Base-by-base conservation (phyloP, 2,888 invertebrate genomes). In the Ceriagrion tenellum region DNA sequence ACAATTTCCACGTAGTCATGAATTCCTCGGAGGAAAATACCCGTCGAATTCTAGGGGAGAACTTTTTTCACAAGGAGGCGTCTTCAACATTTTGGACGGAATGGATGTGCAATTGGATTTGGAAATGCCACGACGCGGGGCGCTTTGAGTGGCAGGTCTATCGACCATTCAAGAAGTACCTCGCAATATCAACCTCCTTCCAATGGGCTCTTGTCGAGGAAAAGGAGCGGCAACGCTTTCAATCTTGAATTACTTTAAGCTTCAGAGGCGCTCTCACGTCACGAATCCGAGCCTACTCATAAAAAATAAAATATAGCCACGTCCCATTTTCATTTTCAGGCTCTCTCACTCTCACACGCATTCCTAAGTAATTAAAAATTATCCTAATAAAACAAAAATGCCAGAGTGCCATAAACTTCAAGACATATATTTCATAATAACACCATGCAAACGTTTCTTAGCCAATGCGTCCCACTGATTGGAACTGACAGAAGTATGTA, bases 61-160 rank as follows among this genome's bases (percentile, higher is more conserved):
- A 13, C 35, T 74, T 81, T 81, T 81, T 35, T 81, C 81, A n/a
- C n/a, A n/a, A 81, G 35, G 81, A 81, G 35, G 35, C 35, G 35
- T 81, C 81, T 81, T 81, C 81, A 35, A 81, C 30, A 35, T 81
- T 81, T 81, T 35, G 35, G 81, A 81, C 81, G 81, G 30, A 26
- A 81, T 81, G 35, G 81, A 81, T 26, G 35, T 35, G 81, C 81
- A 81, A 81, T 81, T 81, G 81, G 81, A 81, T 81, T 81, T 81
- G 81, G 81, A 81, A 81, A 30, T 81, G 81, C 81, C 81, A 35
- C 35, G 81, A n/a, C n/a, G 81, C 30, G n/a, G 8, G n/a, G 69
- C 69, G n/a, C 69, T n/a, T n/a, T 23, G 69, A 69, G 69, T 81
- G 81, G 81, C 81, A 81, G 81, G 10, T 81, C 81, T 35, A 81